Percentiles rank a stretch among this genome's conserved stretches.
Evolutionary conservation across 2,113 vertebrate genomes (phyloP).

Genomic region (Heliornis fulica): DNA sequence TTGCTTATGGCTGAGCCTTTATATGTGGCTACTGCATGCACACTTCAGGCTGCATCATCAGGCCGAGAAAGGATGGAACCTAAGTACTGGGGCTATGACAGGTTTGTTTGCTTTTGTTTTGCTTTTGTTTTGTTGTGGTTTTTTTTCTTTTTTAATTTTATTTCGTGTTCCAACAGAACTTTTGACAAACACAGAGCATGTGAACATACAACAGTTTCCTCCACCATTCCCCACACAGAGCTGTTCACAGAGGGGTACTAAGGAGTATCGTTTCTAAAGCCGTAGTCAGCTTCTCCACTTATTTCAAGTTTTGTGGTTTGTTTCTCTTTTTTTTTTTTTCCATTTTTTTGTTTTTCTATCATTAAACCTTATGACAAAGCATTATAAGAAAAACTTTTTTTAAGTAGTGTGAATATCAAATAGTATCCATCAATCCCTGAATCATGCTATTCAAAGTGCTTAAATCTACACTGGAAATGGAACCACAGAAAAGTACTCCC

Average conservation of each 20-base stretch:
- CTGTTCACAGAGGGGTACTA: slow-evolving; percentile 55
- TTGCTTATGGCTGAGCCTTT: slow-evolving; percentile 44
- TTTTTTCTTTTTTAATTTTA: slow-evolving; percentile 60
- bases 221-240: slow-evolving; percentile 62
- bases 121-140: not conserved
- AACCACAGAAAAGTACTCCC: slow-evolving; percentile 66
- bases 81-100: slow-evolving; percentile 65
- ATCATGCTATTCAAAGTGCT: slow-evolving; percentile 83
- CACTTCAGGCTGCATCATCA: slow-evolving; percentile 33
- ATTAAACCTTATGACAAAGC: slow-evolving; percentile 65
- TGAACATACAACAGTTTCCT: slow-evolving; percentile 64
- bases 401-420: slow-evolving; percentile 73
- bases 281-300: slow-evolving; percentile 48
- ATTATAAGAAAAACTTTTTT: slow-evolving; percentile 63
- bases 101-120: not conserved
- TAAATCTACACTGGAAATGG: slow-evolving; percentile 75
- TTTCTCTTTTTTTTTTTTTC: not conserved
- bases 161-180: slow-evolving; percentile 70
- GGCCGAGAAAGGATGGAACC: slow-evolving; percentile 57
- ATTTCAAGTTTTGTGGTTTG: not conserved
- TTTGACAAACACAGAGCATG: slow-evolving; percentile 63
- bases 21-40: slow-evolving; percentile 58
- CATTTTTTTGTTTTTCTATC: not conserved
- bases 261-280: slow-evolving; percentile 66
- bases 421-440: slow-evolving; percentile 76